These are phyloP conservation scores for Calephelis virginiensis DNA, from an alignment of 1,140 invertebrate genomes.

Conservation along the genomic window DNA sequence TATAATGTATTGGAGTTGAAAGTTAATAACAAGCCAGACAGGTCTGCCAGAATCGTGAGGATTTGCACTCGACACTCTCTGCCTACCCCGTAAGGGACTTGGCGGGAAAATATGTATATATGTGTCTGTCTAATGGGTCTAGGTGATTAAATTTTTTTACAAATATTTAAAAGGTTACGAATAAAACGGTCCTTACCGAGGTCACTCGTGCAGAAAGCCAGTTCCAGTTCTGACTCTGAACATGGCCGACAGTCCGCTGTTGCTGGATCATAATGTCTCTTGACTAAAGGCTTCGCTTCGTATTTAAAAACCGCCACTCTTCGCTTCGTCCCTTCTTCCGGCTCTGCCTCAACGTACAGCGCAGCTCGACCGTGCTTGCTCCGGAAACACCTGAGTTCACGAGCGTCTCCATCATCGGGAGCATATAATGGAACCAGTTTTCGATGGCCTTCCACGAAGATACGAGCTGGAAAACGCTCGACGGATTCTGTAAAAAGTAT, in stretches of 20 bases:
- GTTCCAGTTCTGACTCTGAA: conserved; percentile 84
- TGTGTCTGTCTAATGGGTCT: too few species aligned
- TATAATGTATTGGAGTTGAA: too few species aligned
- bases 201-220: conserved; percentile 89
- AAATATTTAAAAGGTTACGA: too few species aligned
- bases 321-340: conserved; percentile 68
- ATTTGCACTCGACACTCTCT: too few species aligned
- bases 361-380: conserved; percentile 84
- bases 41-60: too few species aligned
- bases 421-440: conserved; percentile 83
- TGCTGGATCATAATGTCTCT: conserved; percentile 76
- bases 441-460: conserved; percentile 85
- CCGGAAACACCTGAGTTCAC: conserved; percentile 82
- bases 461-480: conserved; percentile 79
- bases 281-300: conserved; percentile 81
- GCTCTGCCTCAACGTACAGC: conserved; percentile 84
- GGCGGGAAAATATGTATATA: too few species aligned
- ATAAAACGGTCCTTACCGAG: conserved; percentile 80
- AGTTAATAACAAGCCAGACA: too few species aligned
- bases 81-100: too few species aligned
- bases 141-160: too few species aligned
- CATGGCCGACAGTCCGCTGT: conserved; percentile 89
- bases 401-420: conserved; percentile 80
- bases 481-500: conserved; percentile 44
- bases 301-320: conserved; percentile 82